Conservation (phyloP, 2,888 invertebrate genomes). For the Ctenicera cuprea region DNA sequence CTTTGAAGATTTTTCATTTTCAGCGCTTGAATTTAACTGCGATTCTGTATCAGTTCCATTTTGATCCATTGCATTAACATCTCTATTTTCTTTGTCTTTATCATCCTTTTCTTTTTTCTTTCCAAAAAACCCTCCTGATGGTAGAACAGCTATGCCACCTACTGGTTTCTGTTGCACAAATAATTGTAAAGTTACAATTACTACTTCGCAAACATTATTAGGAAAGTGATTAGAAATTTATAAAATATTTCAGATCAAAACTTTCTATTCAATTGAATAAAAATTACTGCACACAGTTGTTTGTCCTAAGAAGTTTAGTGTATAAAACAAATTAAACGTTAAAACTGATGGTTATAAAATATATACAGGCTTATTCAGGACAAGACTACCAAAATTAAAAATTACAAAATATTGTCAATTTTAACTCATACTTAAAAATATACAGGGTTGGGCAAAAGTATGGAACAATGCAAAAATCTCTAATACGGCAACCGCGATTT, state of each 20-base stretch:
- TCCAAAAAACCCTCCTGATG: constrained; percentile 78
- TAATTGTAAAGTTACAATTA: background rate
- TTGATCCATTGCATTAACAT: constrained; percentile 68
- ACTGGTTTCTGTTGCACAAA: constrained; percentile 83
- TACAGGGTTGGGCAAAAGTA: no score
- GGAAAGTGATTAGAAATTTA: background rate
- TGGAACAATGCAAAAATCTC: no score
- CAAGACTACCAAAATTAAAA: no score
- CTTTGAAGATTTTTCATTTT: constrained; percentile 70
- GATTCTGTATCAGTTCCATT: constrained; percentile 69
- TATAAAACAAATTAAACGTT: no score
- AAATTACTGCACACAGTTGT: background rate
- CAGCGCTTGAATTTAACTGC: constrained; percentile 65
- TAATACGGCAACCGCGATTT: no score
- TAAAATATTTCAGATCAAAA: constrained; percentile 1
- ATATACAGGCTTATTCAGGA: no score
- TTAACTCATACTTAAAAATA: no score
- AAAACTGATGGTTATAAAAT: no score
- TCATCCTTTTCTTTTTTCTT: constrained; percentile 77
- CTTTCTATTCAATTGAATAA: no score
- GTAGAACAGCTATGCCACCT: constrained; percentile 90
- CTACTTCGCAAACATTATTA: constrained; percentile 1
- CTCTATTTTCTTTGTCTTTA: constrained; percentile 76
- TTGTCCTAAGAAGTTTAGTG: no score
- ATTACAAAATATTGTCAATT: no score